Evolutionary conservation across 2,888 invertebrate species (phyloP).

Genomic region (Plagodis pulveraria): DNA sequence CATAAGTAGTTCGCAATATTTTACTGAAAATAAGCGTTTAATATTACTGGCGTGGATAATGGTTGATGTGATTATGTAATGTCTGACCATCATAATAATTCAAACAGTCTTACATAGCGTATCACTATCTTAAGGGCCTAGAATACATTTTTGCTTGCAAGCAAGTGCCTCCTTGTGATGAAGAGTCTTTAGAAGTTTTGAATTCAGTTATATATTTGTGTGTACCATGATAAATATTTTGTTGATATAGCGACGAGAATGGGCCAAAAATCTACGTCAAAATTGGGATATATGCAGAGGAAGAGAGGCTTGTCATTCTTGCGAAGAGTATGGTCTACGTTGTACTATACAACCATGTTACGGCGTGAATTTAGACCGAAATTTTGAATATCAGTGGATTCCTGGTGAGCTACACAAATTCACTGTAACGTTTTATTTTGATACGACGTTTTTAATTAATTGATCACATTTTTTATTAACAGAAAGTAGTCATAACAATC

Average conservation of each 20-base stretch:
- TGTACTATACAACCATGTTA: slow-evolving; percentile 71
- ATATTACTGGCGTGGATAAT: no score
- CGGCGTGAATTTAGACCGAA: slow-evolving; percentile 76
- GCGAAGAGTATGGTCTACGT: slow-evolving; percentile 61
- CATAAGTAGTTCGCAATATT: no score
- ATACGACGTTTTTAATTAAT: no score
- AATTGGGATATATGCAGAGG: slow-evolving; percentile 67
- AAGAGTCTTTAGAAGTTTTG: background rate
- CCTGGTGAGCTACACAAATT: slow-evolving; percentile 55
- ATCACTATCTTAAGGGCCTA: no score
- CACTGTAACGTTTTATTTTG: no score
- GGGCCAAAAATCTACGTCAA: slow-evolving; percentile 74
- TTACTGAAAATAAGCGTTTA: no score
- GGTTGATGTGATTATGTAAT: no score
- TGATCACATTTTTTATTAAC: no score
- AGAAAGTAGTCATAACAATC: no score
- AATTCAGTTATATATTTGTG: background rate
- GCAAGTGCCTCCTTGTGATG: background rate
- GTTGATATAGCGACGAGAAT: slow-evolving; percentile 61
- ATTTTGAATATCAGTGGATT: slow-evolving; percentile 82
- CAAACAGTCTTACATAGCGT: no score
- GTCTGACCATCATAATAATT: no score
- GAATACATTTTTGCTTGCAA: no score
- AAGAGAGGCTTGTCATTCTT: slow-evolving; percentile 56
- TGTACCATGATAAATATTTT: background rate